Evolutionary conservation across 1,140 invertebrate species (phyloP).

Genomic region (Aphelenchoides fujianensis): DNA sequence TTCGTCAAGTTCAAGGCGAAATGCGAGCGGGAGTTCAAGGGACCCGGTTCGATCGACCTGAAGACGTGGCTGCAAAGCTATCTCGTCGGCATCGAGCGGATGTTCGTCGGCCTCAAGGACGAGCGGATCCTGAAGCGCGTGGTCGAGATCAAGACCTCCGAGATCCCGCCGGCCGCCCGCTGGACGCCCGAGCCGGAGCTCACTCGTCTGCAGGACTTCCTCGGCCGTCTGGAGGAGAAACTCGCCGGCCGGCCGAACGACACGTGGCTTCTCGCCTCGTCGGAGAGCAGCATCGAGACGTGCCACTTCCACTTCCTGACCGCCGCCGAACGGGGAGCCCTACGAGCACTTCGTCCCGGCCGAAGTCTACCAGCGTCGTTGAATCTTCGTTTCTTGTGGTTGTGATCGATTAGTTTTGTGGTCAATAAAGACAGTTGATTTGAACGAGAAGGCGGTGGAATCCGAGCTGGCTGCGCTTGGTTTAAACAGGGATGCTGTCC

Average conservation of each 20-base stretch:
- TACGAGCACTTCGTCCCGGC: neutral
- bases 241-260: neutral
- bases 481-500: too few species aligned
- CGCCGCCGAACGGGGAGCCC: neutral
- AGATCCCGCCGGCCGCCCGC: neutral
- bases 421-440: too few species aligned
- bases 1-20: neutral
- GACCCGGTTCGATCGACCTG: too few species aligned
- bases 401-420: too few species aligned
- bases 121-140: neutral
- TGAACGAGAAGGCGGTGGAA: too few species aligned
- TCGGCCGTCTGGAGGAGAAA: neutral
- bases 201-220: neutral
- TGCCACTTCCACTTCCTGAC: neutral
- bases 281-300: too few species aligned
- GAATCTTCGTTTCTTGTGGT: neutral
- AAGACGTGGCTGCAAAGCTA: neutral
- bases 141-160: neutral
- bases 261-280: neutral
- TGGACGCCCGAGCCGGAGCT: neutral
- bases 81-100: neutral
- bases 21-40: neutral
- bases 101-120: neutral
- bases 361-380: neutral
- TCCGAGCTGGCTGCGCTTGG: too few species aligned